phyloP scores from a whole-genome alignment of 2,113 vertebrate genomes.

The Morone saxatilis region DNA sequence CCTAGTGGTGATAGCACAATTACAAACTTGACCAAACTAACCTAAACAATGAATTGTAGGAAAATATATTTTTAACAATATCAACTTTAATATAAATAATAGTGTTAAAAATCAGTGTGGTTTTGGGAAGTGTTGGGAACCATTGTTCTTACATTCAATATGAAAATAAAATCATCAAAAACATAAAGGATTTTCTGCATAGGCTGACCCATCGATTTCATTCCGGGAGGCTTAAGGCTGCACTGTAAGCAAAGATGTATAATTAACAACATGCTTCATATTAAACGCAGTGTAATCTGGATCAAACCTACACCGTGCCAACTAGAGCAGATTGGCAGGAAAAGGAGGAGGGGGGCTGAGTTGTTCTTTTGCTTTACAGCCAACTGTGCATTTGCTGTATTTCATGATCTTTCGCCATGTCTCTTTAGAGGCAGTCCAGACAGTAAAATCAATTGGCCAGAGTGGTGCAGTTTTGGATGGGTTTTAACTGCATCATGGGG shows the following conservation, averaged over 20 bases:
- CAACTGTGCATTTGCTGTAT: constrained; percentile 58
- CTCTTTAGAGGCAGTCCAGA: constrained; percentile 42
- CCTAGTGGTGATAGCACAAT: neutral
- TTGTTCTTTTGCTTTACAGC: constrained; percentile 55
- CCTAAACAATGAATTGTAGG: neutral
- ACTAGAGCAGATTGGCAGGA: constrained; percentile 74
- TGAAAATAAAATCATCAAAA: neutral
- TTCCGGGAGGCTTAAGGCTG: constrained; percentile 42
- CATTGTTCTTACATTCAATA: neutral
- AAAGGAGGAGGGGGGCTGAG: constrained; percentile 10
- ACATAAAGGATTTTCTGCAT: constrained; percentile 7
- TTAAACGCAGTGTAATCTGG: constrained; percentile 75
- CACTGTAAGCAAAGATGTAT: constrained; percentile 70
- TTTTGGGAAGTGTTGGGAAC: too few relatives aligned
- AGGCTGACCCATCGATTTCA: constrained; percentile 4
- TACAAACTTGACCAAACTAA: neutral
- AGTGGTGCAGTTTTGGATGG: constrained; percentile 43
- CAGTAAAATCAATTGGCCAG: constrained; percentile 64
- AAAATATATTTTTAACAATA: neutral
- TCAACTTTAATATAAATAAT: neutral
- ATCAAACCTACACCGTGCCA: constrained; percentile 71
- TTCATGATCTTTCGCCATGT: constrained; percentile 45
- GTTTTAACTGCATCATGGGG: constrained; percentile 45
- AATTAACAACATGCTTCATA: constrained; percentile 72
- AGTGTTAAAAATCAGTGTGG: neutral